phyloP scores from a whole-genome alignment of 2,888 invertebrate species.

The Cataglyphis albicans region DNA sequence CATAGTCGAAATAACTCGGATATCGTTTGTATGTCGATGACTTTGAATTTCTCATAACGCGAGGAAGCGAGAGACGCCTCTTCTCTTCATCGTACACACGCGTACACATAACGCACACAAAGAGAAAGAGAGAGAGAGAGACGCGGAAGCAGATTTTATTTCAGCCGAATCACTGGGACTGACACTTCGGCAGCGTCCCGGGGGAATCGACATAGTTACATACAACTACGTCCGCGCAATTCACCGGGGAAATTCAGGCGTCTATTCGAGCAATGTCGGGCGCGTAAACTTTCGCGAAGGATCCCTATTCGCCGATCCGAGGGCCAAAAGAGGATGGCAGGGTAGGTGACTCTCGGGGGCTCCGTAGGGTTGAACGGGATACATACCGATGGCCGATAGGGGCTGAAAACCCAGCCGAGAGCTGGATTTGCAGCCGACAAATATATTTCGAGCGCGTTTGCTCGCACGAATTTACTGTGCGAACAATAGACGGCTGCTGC shows the following conservation, averaged over 20 bases:
- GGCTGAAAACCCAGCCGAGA: constrained; percentile 66
- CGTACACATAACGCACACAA: background rate
- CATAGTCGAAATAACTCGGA: background rate
- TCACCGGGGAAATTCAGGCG: constrained; percentile 80
- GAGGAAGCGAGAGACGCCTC: background rate
- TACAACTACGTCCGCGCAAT: constrained; percentile 70
- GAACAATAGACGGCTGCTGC: constrained; percentile 36
- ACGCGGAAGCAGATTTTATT: constrained; percentile 72
- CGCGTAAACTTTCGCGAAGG: constrained; percentile 79
- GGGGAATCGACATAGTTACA: constrained; percentile 68
- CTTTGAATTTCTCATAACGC: constrained; percentile 34
- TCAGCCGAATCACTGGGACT: constrained; percentile 73
- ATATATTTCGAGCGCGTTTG: constrained; percentile 63
- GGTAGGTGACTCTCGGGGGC: constrained; percentile 62
- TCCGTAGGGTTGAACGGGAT: constrained; percentile 60
- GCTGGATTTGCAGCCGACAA: constrained; percentile 70
- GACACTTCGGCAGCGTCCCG: constrained; percentile 68
- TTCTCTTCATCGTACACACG: constrained; percentile 35
- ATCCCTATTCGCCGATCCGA: constrained; percentile 67
- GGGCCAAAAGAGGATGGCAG: constrained; percentile 60
- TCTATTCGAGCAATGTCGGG: constrained; percentile 72
- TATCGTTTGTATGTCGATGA: constrained; percentile 16
- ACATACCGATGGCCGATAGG: constrained; percentile 65
- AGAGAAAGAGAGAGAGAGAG: constrained; percentile 1
- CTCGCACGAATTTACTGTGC: constrained; percentile 58